Conservation (phyloP, 2,113 vertebrate genomes). For the Gasterosteus nipponicus region DNA sequence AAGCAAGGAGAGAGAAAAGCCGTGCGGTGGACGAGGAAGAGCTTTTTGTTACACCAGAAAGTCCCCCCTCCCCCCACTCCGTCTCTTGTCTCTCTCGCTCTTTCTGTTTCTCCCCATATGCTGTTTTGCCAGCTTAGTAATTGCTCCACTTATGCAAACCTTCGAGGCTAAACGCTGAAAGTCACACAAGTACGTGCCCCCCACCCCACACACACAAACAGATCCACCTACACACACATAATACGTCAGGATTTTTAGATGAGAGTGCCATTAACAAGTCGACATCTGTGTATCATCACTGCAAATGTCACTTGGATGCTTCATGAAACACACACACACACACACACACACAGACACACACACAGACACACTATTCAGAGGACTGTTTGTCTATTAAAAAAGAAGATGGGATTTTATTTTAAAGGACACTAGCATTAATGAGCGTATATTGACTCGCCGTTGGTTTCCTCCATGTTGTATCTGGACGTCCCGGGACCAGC, state of each 20-base stretch:
- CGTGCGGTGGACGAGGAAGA: neutral
- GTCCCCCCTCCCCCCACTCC: neutral
- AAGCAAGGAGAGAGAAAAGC: constrained; percentile 18
- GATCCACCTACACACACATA: neutral
- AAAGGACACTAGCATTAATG: neutral
- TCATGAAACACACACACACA: neutral
- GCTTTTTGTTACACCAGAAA: constrained; percentile 14
- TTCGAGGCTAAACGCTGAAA: constrained; percentile 46
- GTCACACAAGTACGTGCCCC: neutral
- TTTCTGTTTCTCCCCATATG: constrained; percentile 38
- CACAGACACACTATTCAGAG: neutral
- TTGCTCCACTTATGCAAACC: constrained; percentile 53
- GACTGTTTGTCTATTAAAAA: neutral
- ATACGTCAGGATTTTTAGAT: constrained; percentile 12
- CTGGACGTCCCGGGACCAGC: neutral
- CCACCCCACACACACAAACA: neutral
- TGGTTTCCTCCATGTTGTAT: neutral
- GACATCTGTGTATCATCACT: constrained; percentile 32
- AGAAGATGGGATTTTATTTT: neutral
- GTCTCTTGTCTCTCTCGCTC: neutral
- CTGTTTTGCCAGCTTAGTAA: constrained; percentile 49
- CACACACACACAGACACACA: neutral
- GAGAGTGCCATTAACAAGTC: constrained; percentile 37
- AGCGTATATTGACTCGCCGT: neutral
- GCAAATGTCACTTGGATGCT: constrained; percentile 19